These are phyloP conservation scores for Notocelia uddmanniana DNA, from an alignment of 2,888 invertebrate genomes.

Conservation along the genomic window DNA sequence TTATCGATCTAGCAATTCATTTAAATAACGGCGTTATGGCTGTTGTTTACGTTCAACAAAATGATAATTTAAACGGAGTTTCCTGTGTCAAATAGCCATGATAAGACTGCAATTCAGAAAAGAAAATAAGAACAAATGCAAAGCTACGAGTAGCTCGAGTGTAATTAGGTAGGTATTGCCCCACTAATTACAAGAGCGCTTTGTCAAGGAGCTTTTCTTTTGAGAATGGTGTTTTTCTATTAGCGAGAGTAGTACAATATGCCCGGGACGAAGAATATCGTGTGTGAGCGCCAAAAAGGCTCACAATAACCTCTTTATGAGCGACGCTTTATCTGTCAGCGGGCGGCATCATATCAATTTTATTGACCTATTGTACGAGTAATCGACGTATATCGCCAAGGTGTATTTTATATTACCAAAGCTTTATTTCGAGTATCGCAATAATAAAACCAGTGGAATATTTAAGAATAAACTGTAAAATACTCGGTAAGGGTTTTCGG, in stretches of 20 bases:
- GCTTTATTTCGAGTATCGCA: not conserved
- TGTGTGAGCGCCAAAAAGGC: conserved; percentile 30
- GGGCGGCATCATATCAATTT: conserved; percentile 66
- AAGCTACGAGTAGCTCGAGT: not conserved
- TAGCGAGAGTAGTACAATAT: conserved; percentile 30
- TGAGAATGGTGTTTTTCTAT: conserved; percentile 32
- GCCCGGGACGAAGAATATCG: conserved; percentile 10
- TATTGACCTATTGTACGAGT: conserved; percentile 58
- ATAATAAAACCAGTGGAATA: not conserved
- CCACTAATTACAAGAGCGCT: conserved; percentile 30
- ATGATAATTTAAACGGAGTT: conserved; percentile 12
- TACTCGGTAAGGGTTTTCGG: not conserved
- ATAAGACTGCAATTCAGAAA: conserved; percentile 9
- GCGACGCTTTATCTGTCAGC: conserved; percentile 71
- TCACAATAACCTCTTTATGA: conserved; percentile 65
- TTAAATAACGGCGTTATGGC: conserved; percentile 22
- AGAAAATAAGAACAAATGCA: conserved; percentile 9
- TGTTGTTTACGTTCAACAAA: conserved; percentile 16
- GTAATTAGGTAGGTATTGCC: not conserved
- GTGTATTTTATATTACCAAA: conserved; percentile 34
- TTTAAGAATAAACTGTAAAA: not conserved
- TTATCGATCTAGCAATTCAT: conserved; percentile 33
- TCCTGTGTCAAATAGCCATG: not conserved
- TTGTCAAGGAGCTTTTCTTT: conserved; percentile 21
- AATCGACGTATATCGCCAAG: conserved; percentile 52